Base-by-base conservation (phyloP, 2,888 invertebrate genomes). In the Agrotis segetum region DNA sequence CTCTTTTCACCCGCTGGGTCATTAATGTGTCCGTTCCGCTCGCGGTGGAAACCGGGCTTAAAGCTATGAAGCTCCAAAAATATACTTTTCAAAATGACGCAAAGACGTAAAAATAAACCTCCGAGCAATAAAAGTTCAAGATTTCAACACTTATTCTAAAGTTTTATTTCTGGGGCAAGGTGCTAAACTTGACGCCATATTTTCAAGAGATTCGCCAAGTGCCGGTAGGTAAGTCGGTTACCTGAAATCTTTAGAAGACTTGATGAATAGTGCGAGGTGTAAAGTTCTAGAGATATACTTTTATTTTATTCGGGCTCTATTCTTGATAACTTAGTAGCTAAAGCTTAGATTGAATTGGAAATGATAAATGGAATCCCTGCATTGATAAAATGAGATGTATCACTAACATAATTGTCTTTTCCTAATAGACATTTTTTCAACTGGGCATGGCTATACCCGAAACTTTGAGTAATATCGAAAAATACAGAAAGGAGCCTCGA, bases 131-230 rank as follows among this genome's bases (percentile, higher is more conserved):
- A 47, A 61, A 53, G 16, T 74, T 55, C 7, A 14, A 34, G 14
- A 24, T 52, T 52, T 34, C 17, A 58, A 69, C 19, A 46, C 5
- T 50, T 58, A 50, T 50, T 50, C 16, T 21, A 2, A 70, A 49
- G 14, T 68, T 56, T 53, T 53, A 60, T 50, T 62, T 56, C 40
- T 5, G 21, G n/a, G 19, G 47, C 5, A 13, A 78, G 53, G 60
- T 56, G 49, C 0, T 60, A 55, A 71, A 46, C 21, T 72, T 79
- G 16, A 21, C 55, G 29, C 40, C n/a, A 63, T 74, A 71, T 79
- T 63, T 79, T 74, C 17, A 34, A 59, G 17, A 74, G 80, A 63
- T 24, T 55, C 29, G 16, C 40, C 29, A 40, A 74, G 24, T 24
- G 21, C 59, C 11, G 9, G 24, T 19, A 19, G 24, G 11, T 58